A percentile compares a stretch with the other conserved stretches of the same genome.
phyloP scores from a whole-genome alignment of 2,113 vertebrate genomes.

The Numida meleagris region DNA sequence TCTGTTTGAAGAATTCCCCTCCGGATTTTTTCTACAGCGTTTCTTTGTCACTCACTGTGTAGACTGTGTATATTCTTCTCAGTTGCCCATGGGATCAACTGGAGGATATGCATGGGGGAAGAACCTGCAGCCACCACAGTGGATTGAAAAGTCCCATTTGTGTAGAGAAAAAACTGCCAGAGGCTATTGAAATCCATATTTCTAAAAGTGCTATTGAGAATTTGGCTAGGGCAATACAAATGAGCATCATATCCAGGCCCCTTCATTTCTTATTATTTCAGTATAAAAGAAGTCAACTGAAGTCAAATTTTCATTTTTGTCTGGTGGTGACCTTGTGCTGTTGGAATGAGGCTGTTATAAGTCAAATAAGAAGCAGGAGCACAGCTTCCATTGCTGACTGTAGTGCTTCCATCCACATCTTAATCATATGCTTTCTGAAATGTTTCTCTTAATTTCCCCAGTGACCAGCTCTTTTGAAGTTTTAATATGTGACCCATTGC shows the following conservation, averaged over 20 bases:
- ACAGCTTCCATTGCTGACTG: conserved; percentile 24
- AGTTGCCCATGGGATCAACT: neutral
- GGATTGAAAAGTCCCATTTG: neutral
- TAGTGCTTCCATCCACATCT: conserved; percentile 14
- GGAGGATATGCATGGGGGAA: neutral
- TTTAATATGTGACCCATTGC: conserved; percentile 36
- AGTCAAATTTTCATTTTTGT: conserved; percentile 8
- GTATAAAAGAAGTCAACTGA: neutral
- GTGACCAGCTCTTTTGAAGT: conserved; percentile 27
- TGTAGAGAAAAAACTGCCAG: neutral
- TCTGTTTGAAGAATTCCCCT: neutral
- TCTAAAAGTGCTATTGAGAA: neutral
- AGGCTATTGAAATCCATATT: rapidly evolving
- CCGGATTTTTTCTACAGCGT: neutral
- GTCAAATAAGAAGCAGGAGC: conserved; percentile 24
- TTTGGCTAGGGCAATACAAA: neutral
- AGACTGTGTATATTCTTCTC: neutral
- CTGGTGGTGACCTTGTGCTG: neutral
- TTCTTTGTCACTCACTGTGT: neutral
- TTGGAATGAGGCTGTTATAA: neutral
- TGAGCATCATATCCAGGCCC: neutral
- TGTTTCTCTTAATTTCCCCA: conserved; percentile 25
- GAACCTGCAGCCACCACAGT: neutral
- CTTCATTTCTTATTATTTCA: neutral
- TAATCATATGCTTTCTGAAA: conserved; percentile 46